A percentile compares a stretch with the other conserved stretches of the same genome.
These are phyloP conservation scores for Virgularia gustaviana DNA, from an alignment of 92 coral and sea anemone species.

Conservation along the genomic window DNA sequence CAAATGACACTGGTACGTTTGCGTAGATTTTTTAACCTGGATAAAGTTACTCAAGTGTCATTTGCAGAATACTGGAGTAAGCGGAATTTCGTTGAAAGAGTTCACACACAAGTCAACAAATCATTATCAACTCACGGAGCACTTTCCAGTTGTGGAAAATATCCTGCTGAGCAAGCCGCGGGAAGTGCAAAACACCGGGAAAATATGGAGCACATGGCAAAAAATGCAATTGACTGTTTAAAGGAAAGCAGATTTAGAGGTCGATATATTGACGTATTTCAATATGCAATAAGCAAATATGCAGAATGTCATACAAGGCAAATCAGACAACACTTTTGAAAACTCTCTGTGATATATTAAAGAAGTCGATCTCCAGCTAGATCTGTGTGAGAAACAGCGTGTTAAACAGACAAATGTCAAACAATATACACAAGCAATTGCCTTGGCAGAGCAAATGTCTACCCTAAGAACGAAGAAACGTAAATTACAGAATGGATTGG, in stretches of 20 bases:
- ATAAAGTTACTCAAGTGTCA: constrained; percentile 49
- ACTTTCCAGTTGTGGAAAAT: constrained; percentile 37
- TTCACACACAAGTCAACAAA: constrained; percentile 42
- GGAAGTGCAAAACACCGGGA: constrained; percentile 53
- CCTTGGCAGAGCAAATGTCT: too few species aligned
- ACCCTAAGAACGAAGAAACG: too few species aligned
- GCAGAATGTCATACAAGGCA: constrained; percentile 18
- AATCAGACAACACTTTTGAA: constrained; percentile 29
- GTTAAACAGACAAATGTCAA: too few species aligned
- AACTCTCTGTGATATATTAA: constrained; percentile 36
- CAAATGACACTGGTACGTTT: constrained; percentile 47
- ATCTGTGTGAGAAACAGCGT: too few species aligned
- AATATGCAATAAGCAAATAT: constrained; percentile 42
- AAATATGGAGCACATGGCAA: constrained; percentile 47
- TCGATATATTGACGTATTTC: constrained; percentile 30
- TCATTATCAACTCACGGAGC: constrained; percentile 28
- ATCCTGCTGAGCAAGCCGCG: constrained; percentile 34
- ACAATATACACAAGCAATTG: too few species aligned
- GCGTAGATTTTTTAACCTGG: constrained; percentile 29
- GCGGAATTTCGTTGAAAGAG: constrained; percentile 54
- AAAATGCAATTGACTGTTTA: constrained; percentile 37
- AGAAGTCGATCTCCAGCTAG: too few species aligned
- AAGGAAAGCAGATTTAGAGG: constrained; percentile 46
- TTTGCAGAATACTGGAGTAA: constrained; percentile 57
- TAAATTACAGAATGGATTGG: too few species aligned